These are phyloP conservation scores for Drosophila pegasa DNA, from an alignment of 2,888 invertebrate genomes.

Conservation along the genomic window DNA sequence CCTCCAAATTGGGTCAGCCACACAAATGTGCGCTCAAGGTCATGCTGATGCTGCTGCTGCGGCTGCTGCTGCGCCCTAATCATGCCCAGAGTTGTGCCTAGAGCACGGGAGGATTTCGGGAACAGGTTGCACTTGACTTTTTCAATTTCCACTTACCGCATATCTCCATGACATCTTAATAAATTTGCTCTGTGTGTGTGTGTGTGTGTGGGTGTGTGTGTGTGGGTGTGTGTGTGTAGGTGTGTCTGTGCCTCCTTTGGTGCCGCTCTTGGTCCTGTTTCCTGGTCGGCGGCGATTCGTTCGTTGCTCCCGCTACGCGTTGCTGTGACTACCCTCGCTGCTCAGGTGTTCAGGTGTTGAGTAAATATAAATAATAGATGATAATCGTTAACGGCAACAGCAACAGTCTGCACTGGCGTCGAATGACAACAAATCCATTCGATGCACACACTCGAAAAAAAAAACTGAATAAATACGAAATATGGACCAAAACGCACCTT, in stretches of 20 bases:
- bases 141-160: conserved; percentile 77
- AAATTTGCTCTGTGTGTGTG: conserved; percentile 29
- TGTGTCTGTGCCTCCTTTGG: conserved; percentile 17
- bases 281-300: conserved; percentile 28
- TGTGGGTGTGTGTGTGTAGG: conserved; percentile 19
- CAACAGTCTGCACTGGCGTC: conserved; percentile 30
- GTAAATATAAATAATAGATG: conserved; percentile 57
- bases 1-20: conserved; percentile 61
- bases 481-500: conserved; percentile 35
- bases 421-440: conserved; percentile 30
- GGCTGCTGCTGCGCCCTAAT: not conserved
- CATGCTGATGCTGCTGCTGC: conserved; percentile 19
- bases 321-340: conserved; percentile 55
- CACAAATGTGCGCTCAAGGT: conserved; percentile 55
- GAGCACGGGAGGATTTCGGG: not conserved
- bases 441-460: conserved; percentile 38
- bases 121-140: conserved; percentile 8
- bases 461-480: not conserved
- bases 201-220: not conserved
- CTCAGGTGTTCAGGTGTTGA: conserved; percentile 39
- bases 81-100: not conserved
- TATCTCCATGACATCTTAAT: conserved; percentile 83
- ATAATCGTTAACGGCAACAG: conserved; percentile 24
- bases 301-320: conserved; percentile 56
- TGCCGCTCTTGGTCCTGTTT: conserved; percentile 24